A percentile compares a stretch with the other conserved stretches of the same genome.
These are phyloP conservation scores for Halcyon senegalensis DNA, from an alignment of 2,113 vertebrate species.

Conservation along the genomic window DNA sequence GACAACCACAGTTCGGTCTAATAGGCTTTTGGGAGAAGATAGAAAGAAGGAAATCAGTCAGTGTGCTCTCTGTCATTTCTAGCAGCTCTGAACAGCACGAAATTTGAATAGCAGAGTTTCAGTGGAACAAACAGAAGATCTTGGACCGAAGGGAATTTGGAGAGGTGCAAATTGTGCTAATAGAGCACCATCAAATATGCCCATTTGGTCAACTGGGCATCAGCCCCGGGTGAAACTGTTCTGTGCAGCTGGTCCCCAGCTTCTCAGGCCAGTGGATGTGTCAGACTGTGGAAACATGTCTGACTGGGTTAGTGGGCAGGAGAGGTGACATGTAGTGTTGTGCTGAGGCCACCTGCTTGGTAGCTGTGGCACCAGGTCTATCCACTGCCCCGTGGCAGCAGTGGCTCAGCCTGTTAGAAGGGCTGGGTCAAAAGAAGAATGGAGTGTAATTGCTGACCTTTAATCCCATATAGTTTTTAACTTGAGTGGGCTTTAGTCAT, in stretches of 20 bases:
- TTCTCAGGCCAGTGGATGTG: fast-evolving
- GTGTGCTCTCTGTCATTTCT: neutral
- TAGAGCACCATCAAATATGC: fast-evolving
- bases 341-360: neutral
- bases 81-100: neutral
- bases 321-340: fast-evolving
- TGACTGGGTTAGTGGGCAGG: neutral
- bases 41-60: neutral
- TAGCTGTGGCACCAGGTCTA: neutral
- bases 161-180: neutral
- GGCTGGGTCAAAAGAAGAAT: neutral
- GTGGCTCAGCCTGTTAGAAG: neutral
- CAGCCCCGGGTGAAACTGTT: neutral
- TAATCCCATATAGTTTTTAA: neutral
- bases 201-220: neutral
- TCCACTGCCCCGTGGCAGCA: neutral
- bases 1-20: neutral
- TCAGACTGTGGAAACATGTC: neutral
- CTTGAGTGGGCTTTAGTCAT: neutral
- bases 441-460: neutral
- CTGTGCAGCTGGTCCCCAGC: neutral
- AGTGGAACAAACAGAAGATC: neutral
- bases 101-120: neutral
- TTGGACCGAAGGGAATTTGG: neutral
- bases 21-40: neutral